phyloP scores from a whole-genome alignment of 2,113 vertebrate species.

The Herpetotheres cachinnans region DNA sequence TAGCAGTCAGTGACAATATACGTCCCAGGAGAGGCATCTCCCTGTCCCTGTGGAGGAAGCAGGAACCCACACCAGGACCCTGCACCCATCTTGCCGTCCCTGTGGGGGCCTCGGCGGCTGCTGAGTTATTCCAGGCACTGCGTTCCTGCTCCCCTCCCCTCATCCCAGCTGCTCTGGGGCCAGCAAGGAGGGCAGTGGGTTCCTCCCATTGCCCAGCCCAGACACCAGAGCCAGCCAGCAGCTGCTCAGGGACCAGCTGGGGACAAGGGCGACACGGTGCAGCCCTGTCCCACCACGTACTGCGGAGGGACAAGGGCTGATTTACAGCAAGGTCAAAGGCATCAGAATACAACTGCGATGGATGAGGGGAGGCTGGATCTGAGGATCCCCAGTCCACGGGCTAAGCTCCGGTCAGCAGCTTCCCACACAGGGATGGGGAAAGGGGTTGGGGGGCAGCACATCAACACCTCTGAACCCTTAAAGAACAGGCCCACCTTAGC shows the following conservation, averaged over 20 bases:
- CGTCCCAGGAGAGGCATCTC: background rate
- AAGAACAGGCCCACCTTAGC: background rate
- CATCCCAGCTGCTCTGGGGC: slow-evolving; percentile 27
- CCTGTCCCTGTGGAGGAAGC: background rate
- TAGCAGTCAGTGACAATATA: fast-evolving
- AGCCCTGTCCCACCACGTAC: background rate
- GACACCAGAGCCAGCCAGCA: background rate
- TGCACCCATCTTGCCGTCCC: background rate
- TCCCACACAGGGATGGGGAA: fast-evolving
- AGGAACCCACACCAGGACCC: background rate
- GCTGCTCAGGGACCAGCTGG: slow-evolving; percentile 30
- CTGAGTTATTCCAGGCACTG: background rate
- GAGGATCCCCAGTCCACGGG: background rate
- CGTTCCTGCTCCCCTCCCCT: background rate
- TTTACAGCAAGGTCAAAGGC: background rate
- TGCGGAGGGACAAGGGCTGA: background rate
- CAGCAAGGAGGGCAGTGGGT: background rate
- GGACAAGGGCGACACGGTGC: background rate
- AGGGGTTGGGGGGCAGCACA: background rate
- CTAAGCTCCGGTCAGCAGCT: background rate
- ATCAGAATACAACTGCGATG: background rate
- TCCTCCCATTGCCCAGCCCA: slow-evolving; percentile 2
- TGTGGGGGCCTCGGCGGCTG: background rate
- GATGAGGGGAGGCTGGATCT: background rate
- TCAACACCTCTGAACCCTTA: background rate